Evolutionary conservation across 2,888 invertebrate species (phyloP).

Genomic region (Griposia aprilina): DNA sequence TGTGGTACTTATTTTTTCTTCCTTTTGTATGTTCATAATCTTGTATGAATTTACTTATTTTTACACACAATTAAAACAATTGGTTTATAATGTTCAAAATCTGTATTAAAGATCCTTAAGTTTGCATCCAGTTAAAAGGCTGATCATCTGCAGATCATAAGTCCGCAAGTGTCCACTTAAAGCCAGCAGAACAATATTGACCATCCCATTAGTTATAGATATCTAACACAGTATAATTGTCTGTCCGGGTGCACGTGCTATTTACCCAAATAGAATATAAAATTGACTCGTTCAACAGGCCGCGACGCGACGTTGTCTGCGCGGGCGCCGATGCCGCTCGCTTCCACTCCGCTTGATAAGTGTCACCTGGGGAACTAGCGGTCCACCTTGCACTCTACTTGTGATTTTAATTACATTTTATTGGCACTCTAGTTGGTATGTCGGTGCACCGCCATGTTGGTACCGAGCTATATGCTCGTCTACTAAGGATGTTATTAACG

Average conservation of each 20-base stretch:
- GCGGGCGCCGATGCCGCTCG: constrained; percentile 68
- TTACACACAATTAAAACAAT: neutral
- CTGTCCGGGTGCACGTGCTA: constrained; percentile 40
- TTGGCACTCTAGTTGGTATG: constrained; percentile 70
- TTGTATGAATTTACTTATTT: neutral
- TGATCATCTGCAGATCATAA: neutral
- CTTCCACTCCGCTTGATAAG: constrained; percentile 84
- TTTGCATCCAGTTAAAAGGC: neutral
- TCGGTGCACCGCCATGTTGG: constrained; percentile 40
- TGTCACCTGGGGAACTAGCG: constrained; percentile 84
- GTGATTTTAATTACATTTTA: constrained; percentile 84
- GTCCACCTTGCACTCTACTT: constrained; percentile 86
- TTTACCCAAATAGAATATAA: constrained; percentile 55
- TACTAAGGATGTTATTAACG: constrained; percentile 49
- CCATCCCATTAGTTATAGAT: constrained; percentile 28
- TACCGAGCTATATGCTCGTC: constrained; percentile 50
- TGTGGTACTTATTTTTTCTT: neutral
- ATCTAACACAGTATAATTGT: constrained; percentile 36
- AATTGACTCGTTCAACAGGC: constrained; percentile 62
- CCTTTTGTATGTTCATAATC: neutral
- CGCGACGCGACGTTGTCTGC: constrained; percentile 77
- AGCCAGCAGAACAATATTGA: constrained; percentile 22
- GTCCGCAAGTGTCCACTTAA: neutral
- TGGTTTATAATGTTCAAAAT: neutral
- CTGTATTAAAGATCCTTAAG: neutral